phyloP scores from a whole-genome alignment of 2,888 invertebrate species.

The Rotaria macrura region DNA sequence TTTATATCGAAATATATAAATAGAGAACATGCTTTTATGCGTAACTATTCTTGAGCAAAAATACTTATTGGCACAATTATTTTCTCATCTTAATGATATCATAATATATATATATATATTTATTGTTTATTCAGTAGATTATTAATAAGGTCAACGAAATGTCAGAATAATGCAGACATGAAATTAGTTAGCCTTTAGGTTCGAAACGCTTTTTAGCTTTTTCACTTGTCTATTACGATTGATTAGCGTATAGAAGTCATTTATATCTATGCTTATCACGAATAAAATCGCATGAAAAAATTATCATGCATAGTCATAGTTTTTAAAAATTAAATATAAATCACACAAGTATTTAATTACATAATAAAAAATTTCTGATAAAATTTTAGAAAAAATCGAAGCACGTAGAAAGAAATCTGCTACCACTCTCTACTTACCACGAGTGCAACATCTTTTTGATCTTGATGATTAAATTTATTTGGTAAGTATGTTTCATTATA shows the following conservation, averaged over 20 bases:
- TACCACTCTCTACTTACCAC: constrained; percentile 46
- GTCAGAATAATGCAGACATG: background rate
- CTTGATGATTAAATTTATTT: constrained; percentile 89
- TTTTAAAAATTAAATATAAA: too few species aligned
- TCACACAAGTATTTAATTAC: too few species aligned
- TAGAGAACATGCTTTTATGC: background rate
- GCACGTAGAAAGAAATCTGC: background rate
- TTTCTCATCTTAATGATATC: background rate
- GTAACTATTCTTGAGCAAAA: background rate
- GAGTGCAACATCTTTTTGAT: constrained; percentile 90
- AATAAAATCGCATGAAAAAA: background rate
- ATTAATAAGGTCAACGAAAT: background rate
- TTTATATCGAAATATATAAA: too few species aligned
- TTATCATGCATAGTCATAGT: background rate
- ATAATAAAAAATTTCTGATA: too few species aligned
- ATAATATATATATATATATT: background rate
- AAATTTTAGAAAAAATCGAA: background rate
- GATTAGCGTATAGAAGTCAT: background rate
- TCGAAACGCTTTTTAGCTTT: background rate
- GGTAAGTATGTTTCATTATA: constrained; percentile 92
- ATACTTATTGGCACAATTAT: background rate
- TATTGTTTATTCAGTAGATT: background rate
- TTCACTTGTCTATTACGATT: background rate
- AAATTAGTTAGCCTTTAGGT: background rate
- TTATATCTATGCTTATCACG: background rate